Base-by-base conservation (phyloP, 2,797 vertebrate genomes). In the Meda fulgida region DNA sequence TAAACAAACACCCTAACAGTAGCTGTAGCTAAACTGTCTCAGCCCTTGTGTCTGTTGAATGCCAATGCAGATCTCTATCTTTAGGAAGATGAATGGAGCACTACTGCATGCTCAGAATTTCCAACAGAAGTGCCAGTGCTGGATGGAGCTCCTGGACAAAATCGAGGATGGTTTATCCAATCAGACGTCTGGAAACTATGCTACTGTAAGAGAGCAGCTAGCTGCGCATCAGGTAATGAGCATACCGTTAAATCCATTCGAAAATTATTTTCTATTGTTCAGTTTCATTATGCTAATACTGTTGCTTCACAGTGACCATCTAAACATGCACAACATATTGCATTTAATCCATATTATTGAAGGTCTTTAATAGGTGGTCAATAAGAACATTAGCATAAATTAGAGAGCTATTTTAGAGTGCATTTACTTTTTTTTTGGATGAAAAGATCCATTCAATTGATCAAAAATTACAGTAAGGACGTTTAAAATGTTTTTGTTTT, bases 161-260 rank as follows among this genome's bases (percentile, higher is more conserved):
- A 89, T 97, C 87, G 93, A 93, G 88, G 87, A 21, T 3, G 92
- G 92, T 9, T 66, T 80, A 0, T 88, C 91, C 18, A 88, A 87
- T 84, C 88, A 89, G 18, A 81, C 91, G 38, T 87, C 91, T 19
- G 89, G 87, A 23, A 91, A 26, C 8, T 91, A 92, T 80, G 92
- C 92, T 23, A 88, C 89, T 38, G 91, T 97, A 23, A 93, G 88
- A 80, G 93, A 97, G 67, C 96, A 95, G 72, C 95, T 97, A 83
- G 89, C 91, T 63, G 87, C 90, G 1, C 96, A 95, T 78, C 96
- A 97, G 97, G 98, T 99, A 89, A 48, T 16, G n/a, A 9, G 21
- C 9, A n/a, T 40, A 21, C 3, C 11, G 63, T 21, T 71, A 67
- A 73, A 3, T 14, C 0, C 8, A 36, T 26, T 13, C 26, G 16